A percentile compares a stretch with the other conserved stretches of the same genome.
These are phyloP conservation scores for Torymus auratus DNA, from an alignment of 2,888 invertebrate genomes.

Conservation along the genomic window DNA sequence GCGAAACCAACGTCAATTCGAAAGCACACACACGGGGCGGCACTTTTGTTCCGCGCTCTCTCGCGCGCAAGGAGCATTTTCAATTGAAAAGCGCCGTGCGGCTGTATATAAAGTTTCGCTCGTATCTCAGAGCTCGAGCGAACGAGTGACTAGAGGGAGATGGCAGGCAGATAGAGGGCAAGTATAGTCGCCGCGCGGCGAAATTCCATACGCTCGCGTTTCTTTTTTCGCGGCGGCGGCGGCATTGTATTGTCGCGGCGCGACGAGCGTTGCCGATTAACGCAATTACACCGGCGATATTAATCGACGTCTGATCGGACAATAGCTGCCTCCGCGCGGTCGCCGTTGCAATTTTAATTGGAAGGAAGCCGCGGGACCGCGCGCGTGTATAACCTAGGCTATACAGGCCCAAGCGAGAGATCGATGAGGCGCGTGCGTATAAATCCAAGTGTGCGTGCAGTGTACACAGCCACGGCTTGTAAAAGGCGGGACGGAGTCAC, in stretches of 20 bases:
- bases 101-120: conserved; percentile 32
- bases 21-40: conserved; percentile 11
- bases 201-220: conserved; percentile 34
- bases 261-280: conserved; percentile 49
- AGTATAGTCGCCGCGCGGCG: neutral
- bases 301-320: conserved; percentile 59
- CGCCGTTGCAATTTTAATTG: conserved; percentile 57
- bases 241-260: conserved; percentile 53
- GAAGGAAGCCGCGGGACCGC: conserved; percentile 34
- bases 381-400: too few species aligned
- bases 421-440: conserved; percentile 45
- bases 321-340: conserved; percentile 37
- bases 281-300: conserved; percentile 59
- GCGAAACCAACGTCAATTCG: neutral
- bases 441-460: conserved; percentile 7
- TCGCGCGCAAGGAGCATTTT: too few species aligned
- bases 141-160: conserved; percentile 33
- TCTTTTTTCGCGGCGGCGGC: neutral
- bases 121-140: conserved; percentile 28
- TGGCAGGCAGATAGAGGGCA: conserved; percentile 37
- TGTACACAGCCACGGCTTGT: too few species aligned
- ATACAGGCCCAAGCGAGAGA: neutral
- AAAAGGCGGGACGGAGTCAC: too few species aligned
- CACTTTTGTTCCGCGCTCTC: too few species aligned
- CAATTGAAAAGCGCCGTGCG: too few species aligned